A percentile compares a stretch with the other conserved stretches of the same genome.
phyloP scores from a whole-genome alignment of 2,888 invertebrate species.

The Magallana nippona region DNA sequence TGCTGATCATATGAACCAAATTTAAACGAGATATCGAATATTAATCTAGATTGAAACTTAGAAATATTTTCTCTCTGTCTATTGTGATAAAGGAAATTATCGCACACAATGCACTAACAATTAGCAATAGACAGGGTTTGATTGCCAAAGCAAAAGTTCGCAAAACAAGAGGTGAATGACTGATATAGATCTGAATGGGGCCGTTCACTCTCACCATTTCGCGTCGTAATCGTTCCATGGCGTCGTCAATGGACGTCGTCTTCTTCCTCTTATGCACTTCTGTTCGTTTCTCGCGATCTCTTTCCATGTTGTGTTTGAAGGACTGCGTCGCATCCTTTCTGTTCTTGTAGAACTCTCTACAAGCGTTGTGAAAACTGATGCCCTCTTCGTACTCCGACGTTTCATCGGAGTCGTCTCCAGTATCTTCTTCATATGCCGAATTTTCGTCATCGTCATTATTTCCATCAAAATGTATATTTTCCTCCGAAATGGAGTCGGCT shows the following conservation, averaged over 20 bases:
- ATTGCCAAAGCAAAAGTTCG: background rate
- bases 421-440: background rate
- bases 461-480: background rate
- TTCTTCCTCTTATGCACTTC: slow-evolving; percentile 45
- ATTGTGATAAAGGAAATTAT: too few species aligned
- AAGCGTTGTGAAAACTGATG: slow-evolving; percentile 68
- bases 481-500: background rate
- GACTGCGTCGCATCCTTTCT: slow-evolving; percentile 57
- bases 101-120: too few species aligned
- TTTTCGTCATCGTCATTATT: background rate
- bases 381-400: slow-evolving; percentile 57
- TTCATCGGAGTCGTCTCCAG: background rate
- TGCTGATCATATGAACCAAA: too few species aligned
- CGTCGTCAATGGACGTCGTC: slow-evolving; percentile 59
- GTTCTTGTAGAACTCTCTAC: slow-evolving; percentile 63
- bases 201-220: slow-evolving; percentile 64
- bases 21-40: too few species aligned
- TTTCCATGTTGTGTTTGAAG: slow-evolving; percentile 50
- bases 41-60: too few species aligned
- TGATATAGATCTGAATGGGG: too few species aligned
- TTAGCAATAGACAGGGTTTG: too few species aligned
- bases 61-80: too few species aligned
- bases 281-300: slow-evolving; percentile 24
- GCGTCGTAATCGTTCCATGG: slow-evolving; percentile 66
- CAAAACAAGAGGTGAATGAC: background rate